Conservation (phyloP, 2,797 vertebrate species). For the Sebastes wilsoni region DNA sequence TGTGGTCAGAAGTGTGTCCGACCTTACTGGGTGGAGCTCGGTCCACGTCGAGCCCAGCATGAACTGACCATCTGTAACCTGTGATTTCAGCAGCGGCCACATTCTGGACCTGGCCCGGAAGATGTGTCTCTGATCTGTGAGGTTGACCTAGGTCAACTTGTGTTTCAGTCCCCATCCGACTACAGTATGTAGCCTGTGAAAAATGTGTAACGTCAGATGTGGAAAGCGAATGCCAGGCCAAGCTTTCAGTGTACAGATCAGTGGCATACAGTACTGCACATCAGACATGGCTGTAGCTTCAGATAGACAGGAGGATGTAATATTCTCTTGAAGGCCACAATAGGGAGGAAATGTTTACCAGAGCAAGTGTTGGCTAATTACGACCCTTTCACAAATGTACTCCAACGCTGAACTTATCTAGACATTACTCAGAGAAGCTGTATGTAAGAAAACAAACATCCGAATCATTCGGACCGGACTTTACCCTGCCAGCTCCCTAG, state of each 20-base stretch:
- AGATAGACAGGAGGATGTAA: background rate
- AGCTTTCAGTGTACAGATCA: background rate
- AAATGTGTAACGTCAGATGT: background rate
- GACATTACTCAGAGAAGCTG: background rate
- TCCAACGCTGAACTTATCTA: background rate
- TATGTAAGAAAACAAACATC: background rate
- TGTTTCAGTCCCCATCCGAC: background rate
- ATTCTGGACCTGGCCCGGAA: slow-evolving; percentile 51
- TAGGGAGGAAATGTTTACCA: background rate
- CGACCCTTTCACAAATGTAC: background rate
- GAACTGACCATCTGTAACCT: slow-evolving; percentile 65
- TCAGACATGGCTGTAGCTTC: background rate
- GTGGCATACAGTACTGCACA: background rate
- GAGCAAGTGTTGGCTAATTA: background rate
- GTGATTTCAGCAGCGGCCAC: slow-evolving; percentile 63
- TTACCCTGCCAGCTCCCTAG: background rate
- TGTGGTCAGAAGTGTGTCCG: slow-evolving; percentile 63
- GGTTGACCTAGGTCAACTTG: slow-evolving; percentile 57
- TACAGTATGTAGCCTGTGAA: background rate
- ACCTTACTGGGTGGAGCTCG: slow-evolving; percentile 30
- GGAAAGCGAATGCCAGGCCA: background rate
- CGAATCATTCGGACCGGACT: background rate
- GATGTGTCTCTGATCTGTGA: slow-evolving; percentile 36
- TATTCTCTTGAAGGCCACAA: background rate
- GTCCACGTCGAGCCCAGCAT: slow-evolving; percentile 43